Conservation (phyloP, 2,888 invertebrate genomes). For the Thecophora atra region DNA sequence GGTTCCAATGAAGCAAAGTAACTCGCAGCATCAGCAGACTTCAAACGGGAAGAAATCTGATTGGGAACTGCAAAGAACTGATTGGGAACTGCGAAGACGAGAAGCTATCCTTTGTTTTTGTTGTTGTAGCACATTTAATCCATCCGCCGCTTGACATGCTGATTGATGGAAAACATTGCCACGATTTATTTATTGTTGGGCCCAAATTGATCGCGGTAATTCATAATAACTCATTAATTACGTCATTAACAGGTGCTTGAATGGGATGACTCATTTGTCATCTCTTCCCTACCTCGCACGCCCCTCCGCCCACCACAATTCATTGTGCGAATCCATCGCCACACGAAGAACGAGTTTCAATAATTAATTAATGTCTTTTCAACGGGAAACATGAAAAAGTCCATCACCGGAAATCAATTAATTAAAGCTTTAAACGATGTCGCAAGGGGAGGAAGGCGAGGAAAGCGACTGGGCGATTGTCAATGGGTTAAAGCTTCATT, state of each 20-base stretch:
- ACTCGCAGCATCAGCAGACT: too few relatives aligned
- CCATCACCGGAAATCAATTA: neutral
- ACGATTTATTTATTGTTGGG: neutral
- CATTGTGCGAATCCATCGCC: neutral
- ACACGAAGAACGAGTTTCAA: too few relatives aligned
- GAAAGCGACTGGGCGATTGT: too few relatives aligned
- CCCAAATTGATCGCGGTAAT: neutral
- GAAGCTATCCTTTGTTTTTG: neutral
- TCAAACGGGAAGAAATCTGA: too few relatives aligned
- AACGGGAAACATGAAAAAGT: neutral
- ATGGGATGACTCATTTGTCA: neutral
- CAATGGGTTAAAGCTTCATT: too few relatives aligned
- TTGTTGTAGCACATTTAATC: neutral
- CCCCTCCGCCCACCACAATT: neutral
- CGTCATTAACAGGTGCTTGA: slow-evolving; percentile 13
- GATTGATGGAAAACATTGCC: neutral
- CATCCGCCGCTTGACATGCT: neutral
- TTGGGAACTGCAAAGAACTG: too few relatives aligned
- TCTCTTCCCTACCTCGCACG: neutral
- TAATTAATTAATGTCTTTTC: too few relatives aligned
- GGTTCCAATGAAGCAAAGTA: too few relatives aligned
- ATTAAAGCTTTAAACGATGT: neutral
- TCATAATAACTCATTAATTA: slow-evolving; percentile 13
- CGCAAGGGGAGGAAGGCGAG: too few relatives aligned
- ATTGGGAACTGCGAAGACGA: neutral